Conservation (phyloP, 2,113 vertebrate genomes). For the Oreochromis spilurus region DNA sequence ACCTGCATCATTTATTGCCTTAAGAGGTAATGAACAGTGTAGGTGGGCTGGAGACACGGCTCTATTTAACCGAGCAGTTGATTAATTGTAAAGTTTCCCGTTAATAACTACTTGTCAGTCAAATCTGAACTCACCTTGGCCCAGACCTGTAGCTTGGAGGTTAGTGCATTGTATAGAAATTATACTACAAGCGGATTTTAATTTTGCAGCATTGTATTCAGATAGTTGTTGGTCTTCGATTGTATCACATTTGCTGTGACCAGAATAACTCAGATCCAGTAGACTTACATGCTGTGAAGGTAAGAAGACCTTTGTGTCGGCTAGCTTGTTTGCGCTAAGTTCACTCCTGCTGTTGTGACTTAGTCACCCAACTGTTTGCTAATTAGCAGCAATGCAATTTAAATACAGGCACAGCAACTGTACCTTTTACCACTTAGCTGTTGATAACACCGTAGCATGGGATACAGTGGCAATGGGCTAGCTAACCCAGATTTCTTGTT, state of each 20-base stretch:
- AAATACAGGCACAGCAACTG: rapidly evolving
- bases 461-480: not conserved
- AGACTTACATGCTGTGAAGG: not conserved
- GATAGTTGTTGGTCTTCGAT: not conserved
- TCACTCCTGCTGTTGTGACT: not conserved
- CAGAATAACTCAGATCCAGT: not conserved
- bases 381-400: not conserved
- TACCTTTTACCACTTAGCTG: not conserved
- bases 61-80: not conserved
- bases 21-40: not conserved
- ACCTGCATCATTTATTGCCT: not conserved
- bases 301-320: not conserved
- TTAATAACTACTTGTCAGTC: not conserved
- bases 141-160: not conserved
- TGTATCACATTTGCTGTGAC: not conserved
- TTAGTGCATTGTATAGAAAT: not conserved
- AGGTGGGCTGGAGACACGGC: not conserved
- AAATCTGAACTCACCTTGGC: not conserved
- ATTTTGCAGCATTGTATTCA: not conserved
- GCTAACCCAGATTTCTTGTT: not conserved
- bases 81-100: not conserved
- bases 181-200: not conserved
- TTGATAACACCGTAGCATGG: not conserved
- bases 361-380: not conserved
- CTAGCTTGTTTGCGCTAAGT: not conserved